A percentile compares a stretch with the other conserved stretches of the same genome.
Conservation (phyloP, 2,113 vertebrate genomes). For the Bujurquina vittata region DNA sequence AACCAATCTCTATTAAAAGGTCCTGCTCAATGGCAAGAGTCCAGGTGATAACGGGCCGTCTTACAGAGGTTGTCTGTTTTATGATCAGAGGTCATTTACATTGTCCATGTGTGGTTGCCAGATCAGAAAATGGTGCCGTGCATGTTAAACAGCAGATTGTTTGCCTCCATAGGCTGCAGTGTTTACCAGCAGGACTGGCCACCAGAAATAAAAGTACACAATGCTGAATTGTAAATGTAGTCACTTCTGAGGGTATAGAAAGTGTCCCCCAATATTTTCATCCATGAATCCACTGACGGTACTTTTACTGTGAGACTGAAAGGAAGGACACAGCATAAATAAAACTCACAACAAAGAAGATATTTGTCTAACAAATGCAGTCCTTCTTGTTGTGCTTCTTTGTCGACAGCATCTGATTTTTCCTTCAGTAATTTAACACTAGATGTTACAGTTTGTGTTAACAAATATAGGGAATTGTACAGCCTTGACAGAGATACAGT, state of each 20-base stretch:
- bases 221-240: neutral
- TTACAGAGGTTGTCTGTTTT: slow-evolving; percentile 31
- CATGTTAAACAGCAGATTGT: slow-evolving; percentile 57
- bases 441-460: neutral
- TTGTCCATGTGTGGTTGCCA: slow-evolving; percentile 36
- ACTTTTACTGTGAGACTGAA: neutral
- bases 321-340: slow-evolving; percentile 6
- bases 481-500: neutral
- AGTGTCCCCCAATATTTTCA: slow-evolving; percentile 22
- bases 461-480: neutral
- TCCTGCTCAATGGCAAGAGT: slow-evolving; percentile 35
- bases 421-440: neutral
- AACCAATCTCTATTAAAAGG: slow-evolving; percentile 61
- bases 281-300: neutral
- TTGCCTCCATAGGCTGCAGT: slow-evolving; percentile 40
- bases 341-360: neutral
- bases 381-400: neutral
- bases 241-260: slow-evolving; percentile 22
- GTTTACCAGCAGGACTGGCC: slow-evolving; percentile 39
- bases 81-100: slow-evolving; percentile 43
- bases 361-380: neutral
- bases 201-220: slow-evolving; percentile 9
- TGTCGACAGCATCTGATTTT: neutral
- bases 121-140: slow-evolving; percentile 9
- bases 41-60: slow-evolving; percentile 35